Conservation (phyloP, 1,140 invertebrate species). For the Carposina sasakii region DNA sequence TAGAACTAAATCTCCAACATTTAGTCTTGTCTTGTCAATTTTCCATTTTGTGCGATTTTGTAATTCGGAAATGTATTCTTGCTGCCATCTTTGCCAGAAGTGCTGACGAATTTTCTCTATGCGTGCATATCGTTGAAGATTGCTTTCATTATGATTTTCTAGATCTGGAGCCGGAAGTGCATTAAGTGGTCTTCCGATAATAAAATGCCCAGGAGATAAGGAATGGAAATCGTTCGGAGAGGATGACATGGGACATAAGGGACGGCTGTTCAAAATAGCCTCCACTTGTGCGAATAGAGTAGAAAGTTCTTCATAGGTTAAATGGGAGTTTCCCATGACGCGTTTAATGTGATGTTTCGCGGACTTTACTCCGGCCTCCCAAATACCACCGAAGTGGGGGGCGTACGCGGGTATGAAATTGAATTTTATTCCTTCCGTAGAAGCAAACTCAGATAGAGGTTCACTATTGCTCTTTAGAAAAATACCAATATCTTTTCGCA, state of each 20-base stretch:
- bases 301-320: constrained; percentile 4
- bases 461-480: background rate
- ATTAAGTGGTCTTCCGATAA: constrained; percentile 16
- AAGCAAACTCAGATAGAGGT: background rate
- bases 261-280: constrained; percentile 1
- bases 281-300: constrained; percentile 7
- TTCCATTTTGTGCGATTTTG: background rate
- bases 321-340: background rate
- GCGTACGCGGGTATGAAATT: background rate
- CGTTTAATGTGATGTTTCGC: constrained; percentile 2
- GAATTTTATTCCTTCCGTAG: background rate
- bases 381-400: background rate
- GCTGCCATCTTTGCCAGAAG: background rate
- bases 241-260: background rate
- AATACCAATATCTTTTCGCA: background rate
- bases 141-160: no score
- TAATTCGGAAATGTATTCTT: background rate
- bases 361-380: constrained; percentile 2
- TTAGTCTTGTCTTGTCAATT: background rate
- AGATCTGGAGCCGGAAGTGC: background rate
- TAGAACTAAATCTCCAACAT: background rate
- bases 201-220: constrained; percentile 34
- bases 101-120: constrained; percentile 1
- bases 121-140: no score
- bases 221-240: constrained; percentile 24